Evolutionary conservation across 2,888 invertebrate species (phyloP), one percentile per base, ranked within the genome.

Genomic region (Euclidia mi): DNA sequence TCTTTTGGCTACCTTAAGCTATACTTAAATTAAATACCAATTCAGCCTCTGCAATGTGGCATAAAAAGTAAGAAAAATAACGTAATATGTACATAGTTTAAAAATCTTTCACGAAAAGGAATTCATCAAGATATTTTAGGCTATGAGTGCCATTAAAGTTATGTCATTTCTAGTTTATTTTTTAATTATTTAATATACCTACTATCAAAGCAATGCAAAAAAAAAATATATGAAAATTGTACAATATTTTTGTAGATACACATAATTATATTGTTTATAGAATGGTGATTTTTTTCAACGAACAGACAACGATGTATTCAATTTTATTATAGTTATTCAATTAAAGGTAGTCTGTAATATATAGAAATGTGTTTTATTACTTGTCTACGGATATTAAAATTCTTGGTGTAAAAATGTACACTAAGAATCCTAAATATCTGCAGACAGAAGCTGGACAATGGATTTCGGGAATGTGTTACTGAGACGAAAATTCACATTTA

Each of bases 81-180:
- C n/a, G n/a, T n/a, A n/a, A 52, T 43, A 51, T 72, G 71, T 72
- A 72, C 64, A 72, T 72, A 72, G 51, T 51, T 56, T 43, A 44
- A 56, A 60, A 55, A 18, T 37, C 31, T 53, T 43, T 38, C 9
- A 12, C 29, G 38, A 56, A 48, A 61, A 57, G 53, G 34, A 43
- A 18, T 9, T 56, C 67, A 71, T 76, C 78, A 79, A 63, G 81
- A 89, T 90, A 90, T 85, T 87, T 79, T 89, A 92, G 93, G 93
- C 93, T 91, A 89, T 87, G 88, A 89, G 93, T 94, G 93, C 93
- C 93, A 94, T 94, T 90, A 85, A 87, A 80, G 80, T 84, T 86
- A 83, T 83, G 83, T 85, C 77, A 79, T 85, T 81, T 79, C 82
- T 76, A 74, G 81, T 78, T 78, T 76, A 76, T 75, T 72, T 73